Base-by-base conservation (phyloP, 2,888 invertebrate species). In the Leptinotarsa juncta region DNA sequence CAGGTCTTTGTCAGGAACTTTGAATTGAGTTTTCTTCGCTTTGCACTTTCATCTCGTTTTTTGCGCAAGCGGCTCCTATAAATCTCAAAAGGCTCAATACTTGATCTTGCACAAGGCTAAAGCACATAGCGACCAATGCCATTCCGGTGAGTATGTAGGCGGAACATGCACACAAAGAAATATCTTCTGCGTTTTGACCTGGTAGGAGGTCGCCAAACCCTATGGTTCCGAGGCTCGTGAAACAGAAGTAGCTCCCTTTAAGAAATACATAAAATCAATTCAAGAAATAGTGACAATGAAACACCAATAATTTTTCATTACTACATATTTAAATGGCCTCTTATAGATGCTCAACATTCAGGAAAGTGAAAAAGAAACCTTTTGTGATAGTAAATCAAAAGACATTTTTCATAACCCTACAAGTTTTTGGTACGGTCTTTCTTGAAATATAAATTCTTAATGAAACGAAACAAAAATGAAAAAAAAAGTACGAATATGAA, bases 81-180 rank as follows among this genome's bases (percentile, higher is more conserved):
- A 77, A 78, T 60, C 78, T 67, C 75, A 91, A 88, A 79, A 91
- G 88, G 78, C 89, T 88, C 72, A 90, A 88, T 74, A 94, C 91
- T 86, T 95, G 95, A 83, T 95, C 95, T 86, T 95, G 95, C 70
- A 95, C 93, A 74, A 96, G 89, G 87, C 94, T 95, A 88, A 96
- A 96, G 87, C 95, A 95, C 94, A 95, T 95, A 53, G 96, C 95
- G 67, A 96, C 93, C 77, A 96, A 91, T 18, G 95, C 95, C 92
- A 96, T 94, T 65, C 96, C 96, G 50, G 95, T 91, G 75, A 96
- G 88, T 75, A 96, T 95, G 85, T 96, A 96, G 7, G 94, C 91
- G 65, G 95, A 94, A 82, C 95, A 95, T 70, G 93, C 92, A 81
- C 94, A 94, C 23, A 95, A 89, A 2, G 95, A 94, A 48, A 94